phyloP scores from a whole-genome alignment of 2,888 invertebrate genomes.

The Melanostoma scalare region DNA sequence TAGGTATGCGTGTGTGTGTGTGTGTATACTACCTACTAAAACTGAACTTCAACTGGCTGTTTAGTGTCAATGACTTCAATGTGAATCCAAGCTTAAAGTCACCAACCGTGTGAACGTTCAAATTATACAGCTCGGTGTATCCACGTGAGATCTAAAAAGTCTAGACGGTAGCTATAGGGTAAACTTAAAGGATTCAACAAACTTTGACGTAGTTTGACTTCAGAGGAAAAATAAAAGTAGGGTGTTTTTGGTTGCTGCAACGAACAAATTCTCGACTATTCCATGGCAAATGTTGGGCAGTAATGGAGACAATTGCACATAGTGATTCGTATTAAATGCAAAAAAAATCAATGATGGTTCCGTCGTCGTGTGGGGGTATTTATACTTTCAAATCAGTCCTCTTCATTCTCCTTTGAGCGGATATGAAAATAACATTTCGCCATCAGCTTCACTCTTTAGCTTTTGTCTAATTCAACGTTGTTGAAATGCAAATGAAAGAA shows the following conservation, averaged over 20 bases:
- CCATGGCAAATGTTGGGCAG: background rate
- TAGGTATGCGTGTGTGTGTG: background rate
- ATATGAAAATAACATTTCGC: no score
- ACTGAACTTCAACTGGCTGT: slow-evolving; percentile 20
- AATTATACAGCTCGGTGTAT: background rate
- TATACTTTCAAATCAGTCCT: no score
- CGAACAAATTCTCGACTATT: slow-evolving; percentile 3
- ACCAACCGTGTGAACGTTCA: slow-evolving; percentile 40
- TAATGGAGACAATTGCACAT: no score
- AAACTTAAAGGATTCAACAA: slow-evolving; percentile 12
- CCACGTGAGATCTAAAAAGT: slow-evolving; percentile 3
- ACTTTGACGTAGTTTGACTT: slow-evolving; percentile 17
- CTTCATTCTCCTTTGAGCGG: no score
- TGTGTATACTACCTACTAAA: background rate
- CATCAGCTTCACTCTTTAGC: no score
- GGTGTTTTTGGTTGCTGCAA: slow-evolving; percentile 2
- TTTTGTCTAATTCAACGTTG: no score
- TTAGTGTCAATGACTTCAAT: slow-evolving; percentile 48
- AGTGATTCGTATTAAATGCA: no score
- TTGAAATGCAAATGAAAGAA: no score
- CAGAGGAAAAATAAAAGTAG: background rate
- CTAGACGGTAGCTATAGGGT: slow-evolving; percentile 1
- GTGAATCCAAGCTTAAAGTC: slow-evolving; percentile 18
- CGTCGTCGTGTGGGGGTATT: no score
- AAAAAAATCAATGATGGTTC: no score